A percentile compares a stretch with the other conserved stretches of the same genome.
Conservation (phyloP, 2,113 vertebrate species). For the Callipepla squamata region DNA sequence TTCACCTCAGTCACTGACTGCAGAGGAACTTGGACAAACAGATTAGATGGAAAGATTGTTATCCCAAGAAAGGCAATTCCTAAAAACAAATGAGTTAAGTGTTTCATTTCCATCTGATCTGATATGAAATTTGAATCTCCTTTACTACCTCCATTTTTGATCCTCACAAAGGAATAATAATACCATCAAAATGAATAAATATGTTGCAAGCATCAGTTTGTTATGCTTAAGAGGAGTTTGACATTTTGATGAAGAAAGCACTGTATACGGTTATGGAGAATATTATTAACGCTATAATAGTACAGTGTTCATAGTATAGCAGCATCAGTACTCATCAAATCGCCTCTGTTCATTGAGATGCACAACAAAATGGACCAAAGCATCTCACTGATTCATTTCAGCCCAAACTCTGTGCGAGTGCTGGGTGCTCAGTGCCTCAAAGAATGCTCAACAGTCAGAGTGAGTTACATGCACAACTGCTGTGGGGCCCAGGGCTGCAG, state of each 20-base stretch:
- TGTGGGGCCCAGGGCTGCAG: constrained; percentile 59
- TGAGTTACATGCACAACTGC: constrained; percentile 75
- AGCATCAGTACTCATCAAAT: not conserved
- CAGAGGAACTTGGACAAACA: not conserved
- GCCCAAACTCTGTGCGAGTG: not conserved
- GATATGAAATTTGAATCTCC: not conserved
- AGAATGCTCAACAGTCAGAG: constrained; percentile 39
- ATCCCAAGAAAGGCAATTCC: not conserved
- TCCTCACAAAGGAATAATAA: not conserved
- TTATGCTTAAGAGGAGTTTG: not conserved
- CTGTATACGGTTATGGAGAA: fast-evolving
- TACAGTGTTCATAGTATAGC: fast-evolving
- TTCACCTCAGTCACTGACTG: not conserved
- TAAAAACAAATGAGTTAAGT: not conserved
- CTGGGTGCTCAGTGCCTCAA: constrained; percentile 30
- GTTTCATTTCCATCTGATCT: not conserved
- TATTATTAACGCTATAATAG: not conserved
- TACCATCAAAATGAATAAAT: not conserved
- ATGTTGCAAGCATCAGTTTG: not conserved
- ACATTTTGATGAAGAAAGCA: not conserved
- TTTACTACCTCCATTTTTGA: not conserved
- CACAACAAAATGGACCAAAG: not conserved
- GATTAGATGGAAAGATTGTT: not conserved
- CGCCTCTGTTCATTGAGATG: not conserved
- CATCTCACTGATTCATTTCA: not conserved